Conservation (phyloP, 2,113 vertebrate species). For the Paradisaea rubra region DNA sequence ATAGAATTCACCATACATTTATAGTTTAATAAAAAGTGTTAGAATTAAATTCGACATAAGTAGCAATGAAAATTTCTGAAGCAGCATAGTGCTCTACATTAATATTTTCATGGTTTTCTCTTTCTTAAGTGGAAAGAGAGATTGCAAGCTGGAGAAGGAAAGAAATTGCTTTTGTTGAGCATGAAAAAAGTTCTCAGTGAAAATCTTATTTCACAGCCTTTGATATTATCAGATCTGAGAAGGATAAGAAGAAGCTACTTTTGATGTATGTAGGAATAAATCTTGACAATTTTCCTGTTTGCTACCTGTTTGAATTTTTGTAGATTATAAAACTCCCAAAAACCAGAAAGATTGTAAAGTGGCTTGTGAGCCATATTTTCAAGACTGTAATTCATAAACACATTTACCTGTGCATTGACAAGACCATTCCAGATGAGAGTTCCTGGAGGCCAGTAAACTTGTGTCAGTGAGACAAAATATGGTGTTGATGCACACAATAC, state of each 20-base stretch:
- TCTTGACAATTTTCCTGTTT: not conserved
- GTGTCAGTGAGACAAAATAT: not conserved
- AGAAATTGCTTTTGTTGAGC: not conserved
- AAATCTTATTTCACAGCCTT: not conserved
- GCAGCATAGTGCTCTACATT: not conserved
- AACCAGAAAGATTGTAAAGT: not conserved
- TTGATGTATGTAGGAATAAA: not conserved
- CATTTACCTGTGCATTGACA: not conserved
- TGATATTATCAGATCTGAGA: not conserved
- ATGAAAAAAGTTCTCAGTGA: not conserved
- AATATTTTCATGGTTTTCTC: not conserved
- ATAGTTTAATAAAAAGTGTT: not conserved
- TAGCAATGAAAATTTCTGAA: not conserved
- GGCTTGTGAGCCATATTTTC: not conserved
- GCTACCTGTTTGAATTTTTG: not conserved
- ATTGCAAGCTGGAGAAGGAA: not conserved
- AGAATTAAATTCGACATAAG: not conserved
- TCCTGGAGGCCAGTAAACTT: not conserved
- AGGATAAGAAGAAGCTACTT: not conserved
- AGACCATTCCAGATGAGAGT: not conserved
- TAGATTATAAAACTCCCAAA: not conserved
- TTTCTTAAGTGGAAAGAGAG: not conserved
- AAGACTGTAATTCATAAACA: not conserved
- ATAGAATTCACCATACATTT: not conserved
- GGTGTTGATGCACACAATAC: rapidly evolving